A percentile compares a stretch with the other conserved stretches of the same genome.
phyloP scores from a whole-genome alignment of 2,113 vertebrate genomes.

The Leptobrachium leishanense region DNA sequence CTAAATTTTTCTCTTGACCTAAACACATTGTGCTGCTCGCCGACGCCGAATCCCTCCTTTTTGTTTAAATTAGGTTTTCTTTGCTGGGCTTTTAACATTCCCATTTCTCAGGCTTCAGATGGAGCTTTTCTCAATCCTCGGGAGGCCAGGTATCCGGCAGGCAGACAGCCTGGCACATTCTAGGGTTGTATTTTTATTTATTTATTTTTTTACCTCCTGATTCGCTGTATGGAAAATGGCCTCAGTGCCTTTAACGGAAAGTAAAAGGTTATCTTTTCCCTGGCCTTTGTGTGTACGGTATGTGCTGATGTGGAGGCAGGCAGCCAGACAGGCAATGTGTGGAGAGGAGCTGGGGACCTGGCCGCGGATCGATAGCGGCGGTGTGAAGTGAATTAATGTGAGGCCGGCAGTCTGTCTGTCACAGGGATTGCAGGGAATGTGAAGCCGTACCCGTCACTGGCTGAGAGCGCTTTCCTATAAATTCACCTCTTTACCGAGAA shows the following conservation, averaged over 20 bases:
- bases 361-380: constrained; percentile 69
- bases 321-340: constrained; percentile 73
- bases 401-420: constrained; percentile 73
- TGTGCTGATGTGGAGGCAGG: constrained; percentile 67
- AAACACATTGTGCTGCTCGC: too few relatives aligned
- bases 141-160: constrained; percentile 30
- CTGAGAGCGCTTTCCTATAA: constrained; percentile 56
- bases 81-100: constrained; percentile 2
- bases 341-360: constrained; percentile 70
- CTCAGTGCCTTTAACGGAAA: constrained; percentile 63
- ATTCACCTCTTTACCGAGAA: constrained; percentile 46
- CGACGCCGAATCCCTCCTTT: background rate
- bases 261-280: constrained; percentile 63
- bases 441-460: constrained; percentile 56
- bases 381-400: constrained; percentile 76
- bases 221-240: constrained; percentile 52
- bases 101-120: constrained; percentile 17
- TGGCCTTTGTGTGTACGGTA: constrained; percentile 67
- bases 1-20: too few relatives aligned
- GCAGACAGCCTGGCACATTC: constrained; percentile 31
- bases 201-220: background rate
- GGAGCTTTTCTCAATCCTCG: constrained; percentile 1
- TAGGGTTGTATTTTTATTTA: constrained; percentile 28
- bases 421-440: constrained; percentile 59
- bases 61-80: constrained; percentile 12